Evolutionary conservation across 2,113 vertebrate genomes (phyloP), one percentile per base, ranked within the genome.

Genomic region (Vulpes lagopus): DNA sequence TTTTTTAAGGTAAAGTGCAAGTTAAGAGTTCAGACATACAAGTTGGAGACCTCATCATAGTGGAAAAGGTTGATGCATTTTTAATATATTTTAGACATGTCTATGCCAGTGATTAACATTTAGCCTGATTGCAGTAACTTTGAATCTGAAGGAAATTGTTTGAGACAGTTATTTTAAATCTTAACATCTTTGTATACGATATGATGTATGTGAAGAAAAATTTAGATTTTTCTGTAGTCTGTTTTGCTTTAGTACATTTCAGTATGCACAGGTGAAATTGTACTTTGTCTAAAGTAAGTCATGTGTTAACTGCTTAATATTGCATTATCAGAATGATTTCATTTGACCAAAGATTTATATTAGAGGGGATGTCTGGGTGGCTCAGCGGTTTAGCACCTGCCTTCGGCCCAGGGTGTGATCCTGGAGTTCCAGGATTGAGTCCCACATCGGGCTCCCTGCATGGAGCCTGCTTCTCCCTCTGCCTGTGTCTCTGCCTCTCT

Each of bases 21-120:
- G 99, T 99, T 97, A 99, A 99, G 98, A 99, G 99, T 98, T 99
- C 99, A 98, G 99, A 99, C 99, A 99, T 99, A 97, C 99, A 99
- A 99, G 99, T 99, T 96, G 99, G 99, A 98, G 99, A 99, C 98
- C 99, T 99, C 98, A 99, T 99, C 98, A 99, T 99, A 96, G 99
- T 99, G 92, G 99, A 99, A 98, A 99, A 99, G 99, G 99, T 99
- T 98, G 98, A 96, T 98, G 96, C 94, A 84, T 98, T 97, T 97
- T 76, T 95, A 98, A 98, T 98, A 91, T 97, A 96, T 98, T 98
- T 98, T 97, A 98, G 96, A 98, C 60, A 22, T 98, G 69, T 97
- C 91, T 95, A 57, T 94, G 57, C 93, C 92, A 79, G 65, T 55
- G 81, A 55, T 71, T 82, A 59, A 92, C 32, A 74, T 55, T 93